A percentile compares a stretch with the other conserved stretches of the same genome.
Conservation (phyloP, 2,888 invertebrate species). For the Melanophora roralis region DNA sequence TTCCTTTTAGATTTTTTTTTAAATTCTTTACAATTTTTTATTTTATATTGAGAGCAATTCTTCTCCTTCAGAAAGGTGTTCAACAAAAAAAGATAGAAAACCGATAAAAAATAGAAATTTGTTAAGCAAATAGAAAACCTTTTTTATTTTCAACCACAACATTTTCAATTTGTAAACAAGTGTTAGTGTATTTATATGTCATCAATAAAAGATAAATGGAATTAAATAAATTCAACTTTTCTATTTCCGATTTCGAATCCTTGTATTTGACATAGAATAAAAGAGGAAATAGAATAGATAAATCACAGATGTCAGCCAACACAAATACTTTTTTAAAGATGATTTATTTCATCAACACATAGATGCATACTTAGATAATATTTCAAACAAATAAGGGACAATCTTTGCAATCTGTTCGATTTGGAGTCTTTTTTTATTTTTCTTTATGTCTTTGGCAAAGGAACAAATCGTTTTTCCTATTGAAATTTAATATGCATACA, state of each 20-base stretch:
- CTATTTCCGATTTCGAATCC: background rate
- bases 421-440: background rate
- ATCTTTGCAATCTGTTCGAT: background rate
- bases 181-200: slow-evolving; percentile 26
- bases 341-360: slow-evolving; percentile 56
- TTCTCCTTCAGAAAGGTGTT: slow-evolving; percentile 31
- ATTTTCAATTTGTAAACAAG: background rate
- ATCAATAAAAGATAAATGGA: slow-evolving; percentile 44
- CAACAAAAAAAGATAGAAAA: background rate
- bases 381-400: background rate
- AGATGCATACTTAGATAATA: background rate
- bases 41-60: slow-evolving; percentile 33
- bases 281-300: slow-evolving; percentile 52
- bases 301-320: slow-evolving; percentile 57
- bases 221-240: slow-evolving; percentile 35
- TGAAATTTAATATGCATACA: background rate
- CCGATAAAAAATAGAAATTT: background rate
- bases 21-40: slow-evolving; percentile 5
- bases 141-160: slow-evolving; percentile 23
- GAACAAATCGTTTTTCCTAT: background rate
- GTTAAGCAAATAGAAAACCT: background rate
- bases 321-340: slow-evolving; percentile 52
- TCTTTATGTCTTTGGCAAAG: slow-evolving; percentile 5
- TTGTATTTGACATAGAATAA: background rate
- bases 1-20: slow-evolving; percentile 14